Evolutionary conservation across 1,140 invertebrate genomes (phyloP), one percentile per base, ranked within the genome.

Genomic region (Micrasema longulum): DNA sequence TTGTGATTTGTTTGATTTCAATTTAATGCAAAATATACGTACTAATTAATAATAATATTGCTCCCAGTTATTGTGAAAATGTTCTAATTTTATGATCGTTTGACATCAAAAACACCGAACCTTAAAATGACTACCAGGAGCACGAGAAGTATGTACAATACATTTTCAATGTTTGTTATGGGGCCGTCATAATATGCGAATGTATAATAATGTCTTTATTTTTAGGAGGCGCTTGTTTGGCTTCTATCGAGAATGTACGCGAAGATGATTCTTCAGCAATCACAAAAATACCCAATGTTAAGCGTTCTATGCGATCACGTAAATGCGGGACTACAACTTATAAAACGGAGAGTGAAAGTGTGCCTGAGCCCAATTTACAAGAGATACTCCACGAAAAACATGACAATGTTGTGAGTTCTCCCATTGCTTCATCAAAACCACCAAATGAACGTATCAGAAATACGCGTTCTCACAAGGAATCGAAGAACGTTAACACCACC

Each of bases 81-180:
- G 31, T 57, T 57, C 36, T 57, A 18, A 52, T 52, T 18, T 23
- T 11, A 23, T n/a, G n/a, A n/a, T 1, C 23, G 20, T 52, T 10
- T 45, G 18, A 45, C n/a, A 45, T 7, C n/a, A 16, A 14, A 36
- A 36, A 10, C 31, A 36, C 2, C 16, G 11, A 36, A 14, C 35
- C 14, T 11, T 36, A 67, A 12, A 14, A 69, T 69, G 66, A 45
- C 66, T 26, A 69, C 66, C 1, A 69, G 66, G 35, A 14, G 38
- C 10, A 45, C 45, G 2, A 69, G 52, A 69, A 57, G 66, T 69
- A 57, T 57, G 50, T 69, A 31, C 11, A 38, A 10, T 48, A 31
- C 5, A 18, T 47, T 26, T 36, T 18, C 22, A 20, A n/a, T n/a
- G n/a, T n/a, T n/a, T n/a, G n/a, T n/a, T n/a, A n/a, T n/a, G n/a